Base-by-base conservation (phyloP, 2,888 invertebrate genomes). In the Troides helena region DNA sequence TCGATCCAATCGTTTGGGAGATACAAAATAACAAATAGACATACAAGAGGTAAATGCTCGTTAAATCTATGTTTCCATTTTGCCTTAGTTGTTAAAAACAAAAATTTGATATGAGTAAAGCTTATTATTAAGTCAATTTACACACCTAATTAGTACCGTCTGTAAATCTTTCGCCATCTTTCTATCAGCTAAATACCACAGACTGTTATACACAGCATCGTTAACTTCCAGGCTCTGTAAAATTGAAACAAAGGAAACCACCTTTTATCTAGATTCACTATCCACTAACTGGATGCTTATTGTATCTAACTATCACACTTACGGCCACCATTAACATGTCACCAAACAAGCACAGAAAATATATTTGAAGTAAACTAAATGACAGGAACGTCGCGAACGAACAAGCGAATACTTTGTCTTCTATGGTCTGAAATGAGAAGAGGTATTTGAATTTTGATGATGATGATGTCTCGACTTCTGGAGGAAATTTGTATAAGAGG, bases 311-410 rank as follows among this genome's bases (percentile, higher is more conserved):
- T 14, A 70, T 23, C 7, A 7, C 7, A 7, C 80, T 73, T 74
- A 87, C 86, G 36, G 85, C 81, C 56, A 71, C 76, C 80, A 78
- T 83, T 67, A 87, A 72, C 74, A 80, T 76, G 67, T 87, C 86
- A 5, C 82, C 86, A 59, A 83, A 86, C 72, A 80, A 81, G 64
- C 87, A 86, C 4, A 86, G 72, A 43, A 82, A 81, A 71, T 81
- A 85, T 6, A 85, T 80, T 73, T 86, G 87, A 73, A 85, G 74
- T 43, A 86, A 62, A 5, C 79, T 80, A 81, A 83, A 80, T 61
- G 77, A 76, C n/a, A 87, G 75, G 57, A 87, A 86, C 0, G 77
- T 79, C 0, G 83, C n/a, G 58, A 80, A 86, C 0, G 82, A 79
- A 8, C 83, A 69, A 3, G 79, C 73, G 4, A 77, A 73, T 0